Conservation (phyloP, 35 echinoderm and acorn worm genomes). For the Diadema setosum region DNA sequence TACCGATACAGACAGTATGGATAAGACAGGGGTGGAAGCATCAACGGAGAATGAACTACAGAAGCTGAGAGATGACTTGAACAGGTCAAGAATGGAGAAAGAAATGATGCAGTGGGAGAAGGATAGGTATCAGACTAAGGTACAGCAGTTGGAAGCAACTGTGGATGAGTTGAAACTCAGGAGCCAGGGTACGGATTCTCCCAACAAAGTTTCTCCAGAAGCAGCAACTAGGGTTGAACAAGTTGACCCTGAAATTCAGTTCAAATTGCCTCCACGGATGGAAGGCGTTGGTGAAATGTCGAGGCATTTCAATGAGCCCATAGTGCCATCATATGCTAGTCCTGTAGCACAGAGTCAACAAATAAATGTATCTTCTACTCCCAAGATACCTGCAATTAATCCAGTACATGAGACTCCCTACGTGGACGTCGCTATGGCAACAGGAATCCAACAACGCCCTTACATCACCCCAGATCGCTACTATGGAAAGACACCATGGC, state of each 20-base stretch:
- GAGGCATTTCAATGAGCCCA: background rate
- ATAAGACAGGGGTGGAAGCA: no score
- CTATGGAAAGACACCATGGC: conserved; percentile 21
- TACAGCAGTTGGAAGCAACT: background rate
- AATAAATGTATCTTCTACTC: background rate
- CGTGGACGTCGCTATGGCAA: background rate
- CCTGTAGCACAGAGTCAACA: background rate
- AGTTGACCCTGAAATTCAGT: background rate
- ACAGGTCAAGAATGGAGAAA: background rate
- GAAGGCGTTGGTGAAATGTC: background rate
- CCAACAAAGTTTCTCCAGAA: background rate
- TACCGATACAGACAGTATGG: no score
- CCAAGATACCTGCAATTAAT: background rate
- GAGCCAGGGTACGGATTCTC: background rate
- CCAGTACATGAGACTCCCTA: background rate
- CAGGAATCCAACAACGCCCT: background rate
- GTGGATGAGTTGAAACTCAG: background rate
- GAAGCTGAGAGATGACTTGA: background rate
- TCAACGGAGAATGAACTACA: background rate
- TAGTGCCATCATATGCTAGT: background rate
- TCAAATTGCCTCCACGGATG: background rate
- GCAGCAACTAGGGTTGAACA: background rate
- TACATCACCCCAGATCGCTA: conserved; percentile 1
- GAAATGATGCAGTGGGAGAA: background rate
- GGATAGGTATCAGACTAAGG: background rate